Percentiles rank a stretch among this genome's conserved stretches.
Evolutionary conservation across 2,888 invertebrate genomes (phyloP).

Genomic region (Diplolepis rosae): DNA sequence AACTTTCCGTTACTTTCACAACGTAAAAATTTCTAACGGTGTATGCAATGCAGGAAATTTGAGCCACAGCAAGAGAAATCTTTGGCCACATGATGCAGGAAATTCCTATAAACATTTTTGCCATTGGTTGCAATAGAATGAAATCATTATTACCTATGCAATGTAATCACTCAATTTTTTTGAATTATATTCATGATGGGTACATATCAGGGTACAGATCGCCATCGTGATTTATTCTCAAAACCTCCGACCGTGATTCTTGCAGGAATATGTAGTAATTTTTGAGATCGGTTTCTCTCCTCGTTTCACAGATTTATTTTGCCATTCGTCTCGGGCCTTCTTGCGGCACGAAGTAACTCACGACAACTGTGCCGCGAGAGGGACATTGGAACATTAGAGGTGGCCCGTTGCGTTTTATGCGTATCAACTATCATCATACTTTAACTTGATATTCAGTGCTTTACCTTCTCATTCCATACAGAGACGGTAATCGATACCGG

Average conservation of each 20-base stretch:
- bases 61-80: too few relatives aligned
- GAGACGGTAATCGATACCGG: slow-evolving; percentile 64
- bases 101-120: too few relatives aligned
- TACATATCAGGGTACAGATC: neutral
- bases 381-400: slow-evolving; percentile 60
- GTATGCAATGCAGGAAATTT: too few relatives aligned
- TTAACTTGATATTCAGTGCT: slow-evolving; percentile 69
- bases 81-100: too few relatives aligned
- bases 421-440: slow-evolving; percentile 70
- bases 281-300: slow-evolving; percentile 32
- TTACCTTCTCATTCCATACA: slow-evolving; percentile 60
- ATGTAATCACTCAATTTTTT: neutral
- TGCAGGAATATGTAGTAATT: slow-evolving; percentile 22
- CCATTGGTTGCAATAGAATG: too few relatives aligned
- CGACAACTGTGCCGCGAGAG: slow-evolving; percentile 40
- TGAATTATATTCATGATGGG: neutral
- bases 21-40: too few relatives aligned
- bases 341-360: slow-evolving; percentile 52
- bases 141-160: neutral
- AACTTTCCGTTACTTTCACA: too few relatives aligned
- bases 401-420: slow-evolving; percentile 64
- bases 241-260: slow-evolving; percentile 25
- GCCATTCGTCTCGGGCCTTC: slow-evolving; percentile 62
- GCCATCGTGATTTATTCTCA: slow-evolving; percentile 14
- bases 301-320: slow-evolving; percentile 56